Percentiles rank a stretch among this genome's conserved stretches.
Conservation (phyloP, 2,113 vertebrate species). For the Charina bottae region DNA sequence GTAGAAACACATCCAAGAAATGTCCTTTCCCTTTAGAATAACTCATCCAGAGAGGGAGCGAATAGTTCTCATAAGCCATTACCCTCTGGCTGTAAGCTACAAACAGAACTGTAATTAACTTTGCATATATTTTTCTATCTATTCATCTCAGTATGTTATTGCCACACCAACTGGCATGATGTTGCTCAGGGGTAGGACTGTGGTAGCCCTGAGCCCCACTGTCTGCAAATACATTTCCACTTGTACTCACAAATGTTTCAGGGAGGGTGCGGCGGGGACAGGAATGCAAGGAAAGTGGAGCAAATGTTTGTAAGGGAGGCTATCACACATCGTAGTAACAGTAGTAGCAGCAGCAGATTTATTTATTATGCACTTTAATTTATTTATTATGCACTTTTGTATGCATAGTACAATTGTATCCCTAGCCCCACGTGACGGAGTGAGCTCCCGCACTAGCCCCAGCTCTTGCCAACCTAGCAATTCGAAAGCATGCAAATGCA, state of each 20-base stretch:
- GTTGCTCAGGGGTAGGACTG: neutral
- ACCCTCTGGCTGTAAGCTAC: neutral
- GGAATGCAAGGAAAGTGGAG: neutral
- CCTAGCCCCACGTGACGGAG: too few relatives aligned
- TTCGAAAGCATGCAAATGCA: too few relatives aligned
- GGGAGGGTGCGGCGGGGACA: neutral
- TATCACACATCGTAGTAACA: neutral
- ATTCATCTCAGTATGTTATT: neutral
- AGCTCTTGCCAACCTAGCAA: too few relatives aligned
- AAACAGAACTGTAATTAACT: neutral
- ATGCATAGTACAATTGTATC: neutral
- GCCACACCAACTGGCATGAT: neutral
- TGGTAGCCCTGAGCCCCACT: neutral
- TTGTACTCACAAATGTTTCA: neutral
- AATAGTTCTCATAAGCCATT: neutral
- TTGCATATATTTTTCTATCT: neutral
- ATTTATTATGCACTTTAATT: neutral
- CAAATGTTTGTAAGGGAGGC: neutral
- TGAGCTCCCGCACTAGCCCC: too few relatives aligned
- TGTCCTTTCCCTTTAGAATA: neutral
- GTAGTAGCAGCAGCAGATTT: neutral
- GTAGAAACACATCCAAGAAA: neutral
- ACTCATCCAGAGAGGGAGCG: neutral
- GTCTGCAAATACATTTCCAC: neutral
- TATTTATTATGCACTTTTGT: neutral